Percentiles rank a stretch among this genome's conserved stretches.
phyloP scores from a whole-genome alignment of 2,113 vertebrate species.

The Sarotherodon lohbergeri region DNA sequence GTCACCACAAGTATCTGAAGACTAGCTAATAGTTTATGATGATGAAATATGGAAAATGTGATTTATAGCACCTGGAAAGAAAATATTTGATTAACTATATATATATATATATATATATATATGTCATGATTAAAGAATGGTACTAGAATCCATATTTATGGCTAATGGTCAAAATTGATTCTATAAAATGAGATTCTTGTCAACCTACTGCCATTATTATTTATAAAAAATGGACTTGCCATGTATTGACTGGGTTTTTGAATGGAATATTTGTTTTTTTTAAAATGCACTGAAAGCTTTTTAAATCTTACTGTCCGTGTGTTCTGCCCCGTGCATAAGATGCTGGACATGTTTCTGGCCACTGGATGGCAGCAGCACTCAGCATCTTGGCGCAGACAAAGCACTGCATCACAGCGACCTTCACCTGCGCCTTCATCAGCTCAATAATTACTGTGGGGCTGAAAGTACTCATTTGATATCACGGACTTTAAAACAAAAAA shows the following conservation, averaged over 20 bases:
- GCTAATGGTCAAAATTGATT: neutral
- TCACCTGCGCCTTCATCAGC: neutral
- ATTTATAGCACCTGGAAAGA: neutral
- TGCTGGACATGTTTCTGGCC: neutral
- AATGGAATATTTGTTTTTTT: neutral
- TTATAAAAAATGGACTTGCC: neutral
- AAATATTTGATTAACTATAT: neutral
- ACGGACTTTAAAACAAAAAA: neutral
- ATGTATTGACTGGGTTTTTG: neutral
- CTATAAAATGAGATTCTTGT: neutral
- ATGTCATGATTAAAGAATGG: neutral
- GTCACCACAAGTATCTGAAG: neutral
- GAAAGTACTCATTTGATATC: neutral
- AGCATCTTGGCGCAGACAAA: neutral
- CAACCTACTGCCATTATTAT: neutral
- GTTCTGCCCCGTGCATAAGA: neutral
- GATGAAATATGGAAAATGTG: neutral
- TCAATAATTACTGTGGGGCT: neutral
- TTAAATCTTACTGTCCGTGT: neutral
- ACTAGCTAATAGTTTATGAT: neutral
- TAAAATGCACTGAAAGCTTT: neutral
- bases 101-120: neutral
- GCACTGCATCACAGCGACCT: neutral
- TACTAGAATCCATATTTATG: neutral
- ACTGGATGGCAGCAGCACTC: slow-evolving; percentile 63